A percentile compares a stretch with the other conserved stretches of the same genome.
phyloP scores from a whole-genome alignment of 2,113 vertebrate genomes.

The Progne subis region DNA sequence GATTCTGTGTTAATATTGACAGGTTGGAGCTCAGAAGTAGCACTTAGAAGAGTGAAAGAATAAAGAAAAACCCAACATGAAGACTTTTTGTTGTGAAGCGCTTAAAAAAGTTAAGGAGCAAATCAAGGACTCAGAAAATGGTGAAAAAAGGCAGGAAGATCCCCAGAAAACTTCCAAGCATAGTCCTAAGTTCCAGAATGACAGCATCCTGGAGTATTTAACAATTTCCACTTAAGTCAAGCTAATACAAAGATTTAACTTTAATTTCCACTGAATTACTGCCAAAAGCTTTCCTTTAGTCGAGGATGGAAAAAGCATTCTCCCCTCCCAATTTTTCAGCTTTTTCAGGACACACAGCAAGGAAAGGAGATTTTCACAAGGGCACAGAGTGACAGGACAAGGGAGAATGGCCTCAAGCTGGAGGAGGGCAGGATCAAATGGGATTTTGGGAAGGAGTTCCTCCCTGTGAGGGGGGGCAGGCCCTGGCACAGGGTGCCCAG shows the following conservation, averaged over 20 bases:
- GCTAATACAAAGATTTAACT: not conserved
- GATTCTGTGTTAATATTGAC: not conserved
- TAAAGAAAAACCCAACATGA: not conserved
- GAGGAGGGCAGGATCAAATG: not conserved
- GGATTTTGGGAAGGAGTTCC: not conserved
- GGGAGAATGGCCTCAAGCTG: not conserved
- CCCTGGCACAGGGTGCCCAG: not conserved
- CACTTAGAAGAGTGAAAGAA: not conserved
- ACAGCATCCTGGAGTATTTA: not conserved
- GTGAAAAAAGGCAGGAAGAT: not conserved
- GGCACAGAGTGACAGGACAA: not conserved
- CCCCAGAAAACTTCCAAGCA: not conserved
- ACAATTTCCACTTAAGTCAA: constrained; percentile 15
- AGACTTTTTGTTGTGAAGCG: not conserved
- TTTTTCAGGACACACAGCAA: not conserved
- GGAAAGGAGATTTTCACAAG: not conserved
- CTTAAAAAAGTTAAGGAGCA: not conserved
- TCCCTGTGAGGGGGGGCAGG: rapidly evolving
- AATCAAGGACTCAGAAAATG: not conserved
- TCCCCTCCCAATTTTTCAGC: not conserved
- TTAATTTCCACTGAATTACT: constrained; percentile 6
- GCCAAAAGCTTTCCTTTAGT: not conserved
- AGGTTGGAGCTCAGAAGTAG: not conserved
- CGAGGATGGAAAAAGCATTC: not conserved
- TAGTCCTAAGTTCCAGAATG: not conserved